Percentiles rank a stretch among this genome's conserved stretches.
Evolutionary conservation across 2,113 vertebrate species (phyloP).

Genomic region (Neopipo cinnamomea): DNA sequence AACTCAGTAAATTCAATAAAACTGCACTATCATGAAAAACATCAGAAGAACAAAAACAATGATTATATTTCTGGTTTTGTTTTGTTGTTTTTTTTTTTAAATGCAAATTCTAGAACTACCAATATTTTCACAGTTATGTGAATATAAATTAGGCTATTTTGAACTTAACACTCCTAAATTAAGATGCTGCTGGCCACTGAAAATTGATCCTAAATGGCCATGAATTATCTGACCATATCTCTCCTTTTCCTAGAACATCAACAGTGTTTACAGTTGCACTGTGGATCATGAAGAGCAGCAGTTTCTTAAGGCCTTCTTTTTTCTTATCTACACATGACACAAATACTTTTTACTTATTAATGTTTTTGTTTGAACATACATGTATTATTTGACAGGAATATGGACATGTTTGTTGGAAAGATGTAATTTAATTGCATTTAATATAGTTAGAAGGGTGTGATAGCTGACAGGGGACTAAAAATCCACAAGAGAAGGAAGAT

Average conservation of each 20-base stretch:
- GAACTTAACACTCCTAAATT: background rate
- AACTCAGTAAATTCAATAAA: background rate
- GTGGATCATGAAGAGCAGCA: background rate
- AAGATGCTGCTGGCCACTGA: background rate
- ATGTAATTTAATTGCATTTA: background rate
- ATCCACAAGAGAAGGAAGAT: conserved; percentile 26
- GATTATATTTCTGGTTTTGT: background rate
- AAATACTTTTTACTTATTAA: background rate
- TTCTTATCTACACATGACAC: background rate
- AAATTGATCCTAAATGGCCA: background rate
- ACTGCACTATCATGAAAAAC: background rate
- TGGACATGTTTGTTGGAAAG: background rate
- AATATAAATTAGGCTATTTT: background rate
- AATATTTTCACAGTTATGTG: background rate
- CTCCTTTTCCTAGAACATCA: background rate
- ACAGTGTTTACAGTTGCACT: background rate
- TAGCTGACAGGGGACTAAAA: background rate
- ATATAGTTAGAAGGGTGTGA: background rate
- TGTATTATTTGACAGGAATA: background rate
- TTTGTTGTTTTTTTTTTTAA: background rate
- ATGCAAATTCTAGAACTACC: background rate
- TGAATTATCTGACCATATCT: background rate
- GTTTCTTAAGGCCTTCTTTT: background rate
- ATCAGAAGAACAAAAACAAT: background rate
- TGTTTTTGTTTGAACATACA: background rate